Percentiles rank a stretch among this genome's conserved stretches.
Conservation (phyloP, 2,797 vertebrate species). For the Phoeniculus purpureus region DNA sequence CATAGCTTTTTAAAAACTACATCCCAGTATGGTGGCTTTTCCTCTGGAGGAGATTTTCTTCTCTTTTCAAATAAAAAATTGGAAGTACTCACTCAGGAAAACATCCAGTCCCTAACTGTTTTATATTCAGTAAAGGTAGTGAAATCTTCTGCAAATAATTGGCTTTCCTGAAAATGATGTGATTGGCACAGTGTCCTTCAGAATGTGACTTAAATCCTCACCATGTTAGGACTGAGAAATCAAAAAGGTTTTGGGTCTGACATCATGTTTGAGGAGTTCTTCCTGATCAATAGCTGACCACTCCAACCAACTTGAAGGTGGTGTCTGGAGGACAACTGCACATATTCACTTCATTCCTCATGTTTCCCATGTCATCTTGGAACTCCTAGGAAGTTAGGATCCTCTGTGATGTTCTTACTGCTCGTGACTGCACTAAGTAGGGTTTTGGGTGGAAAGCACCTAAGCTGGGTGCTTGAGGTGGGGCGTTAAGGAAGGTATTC, state of each 20-base stretch:
- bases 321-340: not conserved
- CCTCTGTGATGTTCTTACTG: not conserved
- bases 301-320: not conserved
- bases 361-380: not conserved
- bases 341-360: not conserved
- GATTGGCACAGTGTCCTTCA: not conserved
- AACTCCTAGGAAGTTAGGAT: not conserved
- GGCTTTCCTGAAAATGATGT: not conserved
- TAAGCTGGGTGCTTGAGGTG: not conserved
- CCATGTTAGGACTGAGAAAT: not conserved
- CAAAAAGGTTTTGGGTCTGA: not conserved
- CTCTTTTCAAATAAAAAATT: constrained; percentile 13
- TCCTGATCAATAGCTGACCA: not conserved
- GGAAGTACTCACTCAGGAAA: not conserved
- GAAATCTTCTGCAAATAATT: not conserved
- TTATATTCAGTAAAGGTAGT: not conserved
- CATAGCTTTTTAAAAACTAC: constrained; percentile 67
- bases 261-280: not conserved
- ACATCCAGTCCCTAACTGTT: not conserved
- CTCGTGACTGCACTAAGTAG: not conserved
- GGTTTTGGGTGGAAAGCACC: not conserved
- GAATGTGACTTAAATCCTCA: not conserved
- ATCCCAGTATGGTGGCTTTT: constrained; percentile 48
- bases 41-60: constrained; percentile 8
- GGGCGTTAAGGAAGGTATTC: not conserved